Percentiles rank a stretch among this genome's conserved stretches.
Evolutionary conservation across 2,888 invertebrate species (phyloP).

Genomic region (Arrhopalites spinosus): DNA sequence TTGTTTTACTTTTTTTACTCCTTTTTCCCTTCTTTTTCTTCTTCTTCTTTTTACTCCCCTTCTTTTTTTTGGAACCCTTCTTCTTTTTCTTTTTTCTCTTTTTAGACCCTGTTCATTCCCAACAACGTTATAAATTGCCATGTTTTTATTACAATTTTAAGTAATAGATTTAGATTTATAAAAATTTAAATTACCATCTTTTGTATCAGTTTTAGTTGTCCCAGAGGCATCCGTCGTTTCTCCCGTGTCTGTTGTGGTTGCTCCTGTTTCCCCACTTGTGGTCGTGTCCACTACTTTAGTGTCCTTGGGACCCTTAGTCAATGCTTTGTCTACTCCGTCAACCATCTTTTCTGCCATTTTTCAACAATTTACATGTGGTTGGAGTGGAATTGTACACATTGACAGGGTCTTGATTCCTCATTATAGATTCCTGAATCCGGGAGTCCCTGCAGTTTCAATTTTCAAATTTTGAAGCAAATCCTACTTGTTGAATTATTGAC

Average conservation of each 20-base stretch:
- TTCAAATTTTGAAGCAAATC: too few relatives aligned
- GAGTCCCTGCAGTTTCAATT: too few relatives aligned
- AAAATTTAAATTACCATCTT: background rate
- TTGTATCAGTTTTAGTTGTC: background rate
- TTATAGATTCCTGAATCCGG: too few relatives aligned
- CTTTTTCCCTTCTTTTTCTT: constrained; percentile 43
- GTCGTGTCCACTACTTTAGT: constrained; percentile 21
- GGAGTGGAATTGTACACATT: too few relatives aligned
- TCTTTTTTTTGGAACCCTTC: constrained; percentile 19
- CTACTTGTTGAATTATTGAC: too few relatives aligned
- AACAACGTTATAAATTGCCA: background rate
- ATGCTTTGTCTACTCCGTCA: background rate
- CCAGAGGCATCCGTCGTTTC: constrained; percentile 21
- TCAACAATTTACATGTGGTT: too few relatives aligned
- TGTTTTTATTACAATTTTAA: too few relatives aligned
- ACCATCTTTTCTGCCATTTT: background rate
- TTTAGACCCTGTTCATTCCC: constrained; percentile 19
- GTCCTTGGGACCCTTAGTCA: background rate
- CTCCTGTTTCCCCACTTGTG: constrained; percentile 20
- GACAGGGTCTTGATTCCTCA: too few relatives aligned
- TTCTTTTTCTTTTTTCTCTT: constrained; percentile 24
- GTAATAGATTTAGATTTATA: too few relatives aligned
- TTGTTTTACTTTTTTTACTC: constrained; percentile 36
- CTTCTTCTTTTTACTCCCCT: constrained; percentile 33
- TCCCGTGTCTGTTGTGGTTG: constrained; percentile 20